A percentile compares a stretch with the other conserved stretches of the same genome.
These are phyloP conservation scores for Heterodera filipjevi DNA, from an alignment of 2,888 invertebrate species.

Conservation along the genomic window DNA sequence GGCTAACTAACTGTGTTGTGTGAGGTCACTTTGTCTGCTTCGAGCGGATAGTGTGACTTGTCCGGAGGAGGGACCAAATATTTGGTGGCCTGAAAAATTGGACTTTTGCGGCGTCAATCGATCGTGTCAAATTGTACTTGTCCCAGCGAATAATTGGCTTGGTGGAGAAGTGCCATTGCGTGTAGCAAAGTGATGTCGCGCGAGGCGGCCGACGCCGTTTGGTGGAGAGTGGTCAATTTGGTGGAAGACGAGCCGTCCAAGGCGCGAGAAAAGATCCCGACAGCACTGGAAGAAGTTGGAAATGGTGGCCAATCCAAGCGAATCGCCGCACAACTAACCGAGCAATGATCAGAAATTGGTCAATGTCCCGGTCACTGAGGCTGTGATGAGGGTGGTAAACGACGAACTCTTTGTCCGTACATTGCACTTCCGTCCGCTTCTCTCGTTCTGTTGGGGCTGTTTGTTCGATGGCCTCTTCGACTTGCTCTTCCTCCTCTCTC, in stretches of 20 bases:
- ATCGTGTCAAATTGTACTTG: slow-evolving; percentile 68
- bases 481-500: slow-evolving; percentile 29
- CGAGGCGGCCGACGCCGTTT: slow-evolving; percentile 98
- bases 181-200: slow-evolving; percentile 98
- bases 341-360: slow-evolving; percentile 89
- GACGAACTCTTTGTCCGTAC: slow-evolving; percentile 76
- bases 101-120: background rate
- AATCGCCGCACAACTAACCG: slow-evolving; percentile 65
- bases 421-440: background rate
- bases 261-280: slow-evolving; percentile 97
- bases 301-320: background rate
- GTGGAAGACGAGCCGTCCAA: slow-evolving; percentile 97
- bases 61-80: slow-evolving; percentile 66
- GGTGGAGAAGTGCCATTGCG: slow-evolving; percentile 95
- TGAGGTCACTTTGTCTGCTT: slow-evolving; percentile 59
- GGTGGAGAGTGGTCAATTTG: slow-evolving; percentile 95
- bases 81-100: slow-evolving; percentile 49
- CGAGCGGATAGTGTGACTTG: slow-evolving; percentile 65
- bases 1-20: slow-evolving; percentile 57
- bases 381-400: slow-evolving; percentile 92
- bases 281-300: slow-evolving; percentile 71
- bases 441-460: slow-evolving; percentile 41
- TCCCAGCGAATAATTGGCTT: slow-evolving; percentile 87
- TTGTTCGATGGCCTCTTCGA: slow-evolving; percentile 27
- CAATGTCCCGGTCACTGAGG: slow-evolving; percentile 91